phyloP scores from a whole-genome alignment of 2,888 invertebrate species.

The Pheosia tremula region DNA sequence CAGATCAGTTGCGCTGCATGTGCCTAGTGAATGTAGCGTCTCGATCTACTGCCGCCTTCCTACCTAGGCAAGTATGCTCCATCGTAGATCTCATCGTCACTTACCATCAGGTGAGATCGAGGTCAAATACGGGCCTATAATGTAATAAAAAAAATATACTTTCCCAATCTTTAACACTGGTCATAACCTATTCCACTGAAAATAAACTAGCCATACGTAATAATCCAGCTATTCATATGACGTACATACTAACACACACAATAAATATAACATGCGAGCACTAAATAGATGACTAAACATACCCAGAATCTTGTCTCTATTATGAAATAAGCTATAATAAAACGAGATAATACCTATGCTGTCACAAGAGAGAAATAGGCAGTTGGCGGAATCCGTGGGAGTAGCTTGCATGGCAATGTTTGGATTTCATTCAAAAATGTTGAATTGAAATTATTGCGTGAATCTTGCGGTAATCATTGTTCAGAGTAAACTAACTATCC shows the following conservation, averaged over 20 bases:
- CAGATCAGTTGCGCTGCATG: too few relatives aligned
- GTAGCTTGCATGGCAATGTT: neutral
- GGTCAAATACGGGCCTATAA: too few relatives aligned
- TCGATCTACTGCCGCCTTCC: too few relatives aligned
- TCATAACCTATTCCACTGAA: neutral
- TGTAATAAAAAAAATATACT: too few relatives aligned
- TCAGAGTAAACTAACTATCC: neutral
- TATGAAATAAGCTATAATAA: neutral
- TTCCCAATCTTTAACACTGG: too few relatives aligned
- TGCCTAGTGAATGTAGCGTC: too few relatives aligned
- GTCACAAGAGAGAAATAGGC: neutral
- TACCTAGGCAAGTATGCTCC: too few relatives aligned
- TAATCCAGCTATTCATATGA: neutral
- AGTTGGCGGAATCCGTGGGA: neutral
- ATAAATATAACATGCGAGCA: slow-evolving; percentile 15
- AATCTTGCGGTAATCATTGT: neutral
- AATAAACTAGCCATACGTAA: neutral
- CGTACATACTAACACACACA: slow-evolving; percentile 14
- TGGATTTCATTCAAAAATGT: neutral
- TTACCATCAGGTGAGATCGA: too few relatives aligned
- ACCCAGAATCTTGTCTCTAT: slow-evolving; percentile 11
- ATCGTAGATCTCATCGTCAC: too few relatives aligned
- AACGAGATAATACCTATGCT: neutral
- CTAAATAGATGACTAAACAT: slow-evolving; percentile 19
- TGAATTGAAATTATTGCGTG: neutral